phyloP scores from a whole-genome alignment of 1,140 invertebrate species.

The Palaemon carinicauda region DNA sequence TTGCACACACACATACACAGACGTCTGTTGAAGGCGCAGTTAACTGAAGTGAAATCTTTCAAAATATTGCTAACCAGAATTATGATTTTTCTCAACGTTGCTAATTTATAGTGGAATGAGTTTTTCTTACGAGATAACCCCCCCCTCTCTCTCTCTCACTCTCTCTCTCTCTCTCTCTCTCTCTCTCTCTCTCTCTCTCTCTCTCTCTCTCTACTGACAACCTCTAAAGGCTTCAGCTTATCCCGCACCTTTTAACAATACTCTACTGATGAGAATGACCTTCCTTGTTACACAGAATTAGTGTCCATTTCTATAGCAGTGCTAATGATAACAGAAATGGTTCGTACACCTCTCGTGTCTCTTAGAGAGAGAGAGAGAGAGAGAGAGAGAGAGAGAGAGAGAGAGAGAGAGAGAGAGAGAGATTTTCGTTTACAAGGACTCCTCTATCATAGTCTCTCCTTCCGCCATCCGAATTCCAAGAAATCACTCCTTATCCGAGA shows the following conservation, averaged over 20 bases:
- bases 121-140: not conserved
- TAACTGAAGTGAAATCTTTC: not conserved
- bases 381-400: not conserved
- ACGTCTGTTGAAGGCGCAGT: not conserved
- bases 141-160: not conserved
- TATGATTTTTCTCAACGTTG: too few species aligned
- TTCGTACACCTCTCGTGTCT: not conserved
- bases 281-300: not conserved
- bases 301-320: too few species aligned
- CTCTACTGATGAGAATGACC: not conserved
- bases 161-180: not conserved
- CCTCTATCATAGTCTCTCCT: not conserved
- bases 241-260: too few species aligned
- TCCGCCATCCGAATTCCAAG: too few species aligned
- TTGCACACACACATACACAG: conserved; percentile 6
- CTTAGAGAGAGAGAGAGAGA: not conserved
- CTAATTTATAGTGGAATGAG: too few species aligned
- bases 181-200: not conserved
- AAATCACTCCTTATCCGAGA: too few species aligned
- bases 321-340: too few species aligned
- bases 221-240: too few species aligned
- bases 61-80: too few species aligned
- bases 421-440: not conserved
- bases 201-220: too few species aligned
- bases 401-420: not conserved